Conservation (phyloP, 2,888 invertebrate genomes). For the Perizoma affinitatum region DNA sequence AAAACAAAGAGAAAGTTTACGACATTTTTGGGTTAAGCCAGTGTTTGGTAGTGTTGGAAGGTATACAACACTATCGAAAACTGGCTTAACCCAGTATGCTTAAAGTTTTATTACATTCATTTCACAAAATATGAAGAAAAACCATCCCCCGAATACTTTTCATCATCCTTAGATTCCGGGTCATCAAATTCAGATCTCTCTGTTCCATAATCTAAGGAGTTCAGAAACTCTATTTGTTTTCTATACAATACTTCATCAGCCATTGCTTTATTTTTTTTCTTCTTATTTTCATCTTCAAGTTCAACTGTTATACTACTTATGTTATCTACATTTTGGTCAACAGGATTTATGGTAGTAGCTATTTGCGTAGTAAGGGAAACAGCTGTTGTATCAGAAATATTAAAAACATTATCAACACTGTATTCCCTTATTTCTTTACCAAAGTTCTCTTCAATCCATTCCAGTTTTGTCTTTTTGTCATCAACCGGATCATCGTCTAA, state of each 20-base stretch:
- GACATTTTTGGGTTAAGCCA: too few species aligned
- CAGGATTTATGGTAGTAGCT: slow-evolving; percentile 15
- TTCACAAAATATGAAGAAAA: slow-evolving; percentile 51
- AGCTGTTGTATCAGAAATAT: slow-evolving; percentile 1
- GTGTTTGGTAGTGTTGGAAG: too few species aligned
- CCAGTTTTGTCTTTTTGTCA: slow-evolving; percentile 35
- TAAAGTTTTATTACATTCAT: neutral
- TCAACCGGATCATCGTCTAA: slow-evolving; percentile 14
- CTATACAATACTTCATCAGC: slow-evolving; percentile 50
- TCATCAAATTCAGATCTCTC: slow-evolving; percentile 52
- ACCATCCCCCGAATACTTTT: slow-evolving; percentile 46
- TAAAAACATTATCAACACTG: slow-evolving; percentile 18
- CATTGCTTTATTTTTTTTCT: slow-evolving; percentile 33
- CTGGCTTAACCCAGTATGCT: too few species aligned
- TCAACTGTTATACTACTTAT: slow-evolving; percentile 51
- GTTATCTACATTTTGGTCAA: slow-evolving; percentile 26
- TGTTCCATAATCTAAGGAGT: slow-evolving; percentile 65
- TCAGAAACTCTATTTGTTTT: slow-evolving; percentile 60
- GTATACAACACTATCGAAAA: too few species aligned
- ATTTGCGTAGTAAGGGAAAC: slow-evolving; percentile 7
- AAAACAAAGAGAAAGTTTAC: too few species aligned
- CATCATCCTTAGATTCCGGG: slow-evolving; percentile 51
- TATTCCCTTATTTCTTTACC: slow-evolving; percentile 43
- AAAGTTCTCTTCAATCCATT: slow-evolving; percentile 56
- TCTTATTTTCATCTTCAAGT: slow-evolving; percentile 36